A percentile compares a stretch with the other conserved stretches of the same genome.
These are phyloP conservation scores for Octodonta nipae DNA, from an alignment of 2,888 invertebrate species.

Conservation along the genomic window DNA sequence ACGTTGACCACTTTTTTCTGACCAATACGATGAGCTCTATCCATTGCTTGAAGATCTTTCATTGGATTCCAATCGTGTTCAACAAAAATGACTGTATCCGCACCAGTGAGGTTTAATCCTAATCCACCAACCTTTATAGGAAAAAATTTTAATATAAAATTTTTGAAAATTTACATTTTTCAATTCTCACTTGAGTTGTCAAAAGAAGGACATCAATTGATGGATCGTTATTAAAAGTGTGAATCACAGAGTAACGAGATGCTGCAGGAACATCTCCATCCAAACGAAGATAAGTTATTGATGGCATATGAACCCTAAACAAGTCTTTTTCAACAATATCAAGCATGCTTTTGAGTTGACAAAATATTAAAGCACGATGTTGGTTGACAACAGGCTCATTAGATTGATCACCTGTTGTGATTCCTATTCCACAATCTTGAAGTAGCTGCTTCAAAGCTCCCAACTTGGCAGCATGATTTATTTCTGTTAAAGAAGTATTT, in stretches of 20 bases:
- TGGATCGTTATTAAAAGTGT: slow-evolving; percentile 88
- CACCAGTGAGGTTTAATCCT: slow-evolving; percentile 93
- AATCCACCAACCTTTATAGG: slow-evolving; percentile 89
- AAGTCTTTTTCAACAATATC: slow-evolving; percentile 90
- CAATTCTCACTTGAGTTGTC: slow-evolving; percentile 94
- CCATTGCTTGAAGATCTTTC: slow-evolving; percentile 99
- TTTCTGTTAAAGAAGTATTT: slow-evolving; percentile 64
- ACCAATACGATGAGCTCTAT: slow-evolving; percentile 97
- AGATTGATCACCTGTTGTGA: slow-evolving; percentile 37
- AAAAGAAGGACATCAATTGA: slow-evolving; percentile 89
- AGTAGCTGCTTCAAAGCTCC: slow-evolving; percentile 92
- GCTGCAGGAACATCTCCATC: slow-evolving; percentile 86
- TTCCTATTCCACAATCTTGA: slow-evolving; percentile 91
- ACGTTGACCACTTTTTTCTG: slow-evolving; percentile 98
- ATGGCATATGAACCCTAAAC: slow-evolving; percentile 69
- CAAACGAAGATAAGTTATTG: slow-evolving; percentile 76
- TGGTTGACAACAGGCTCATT: slow-evolving; percentile 83
- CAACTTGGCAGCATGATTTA: slow-evolving; percentile 86
- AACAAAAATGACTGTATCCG: slow-evolving; percentile 97
- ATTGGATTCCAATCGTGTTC: slow-evolving; percentile 99
- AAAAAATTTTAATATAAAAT: too few relatives aligned
- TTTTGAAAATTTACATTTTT: too few relatives aligned
- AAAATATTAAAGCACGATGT: slow-evolving; percentile 92
- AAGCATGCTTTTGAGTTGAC: slow-evolving; percentile 92
- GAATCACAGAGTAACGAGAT: slow-evolving; percentile 69